Conservation (phyloP, 2,113 vertebrate genomes). For the Petromus typicus region DNA sequence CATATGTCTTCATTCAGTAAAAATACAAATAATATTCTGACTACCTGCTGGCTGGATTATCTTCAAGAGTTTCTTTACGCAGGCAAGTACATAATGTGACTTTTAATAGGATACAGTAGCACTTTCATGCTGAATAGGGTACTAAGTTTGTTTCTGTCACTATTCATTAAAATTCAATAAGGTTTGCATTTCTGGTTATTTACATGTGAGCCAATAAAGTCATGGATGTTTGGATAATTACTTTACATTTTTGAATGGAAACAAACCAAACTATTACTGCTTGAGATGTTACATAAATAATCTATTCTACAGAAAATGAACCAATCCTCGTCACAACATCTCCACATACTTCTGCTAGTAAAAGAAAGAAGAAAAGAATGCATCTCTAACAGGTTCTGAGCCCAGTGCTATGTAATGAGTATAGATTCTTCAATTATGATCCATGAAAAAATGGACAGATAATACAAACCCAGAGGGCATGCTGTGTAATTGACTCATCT, state of each 20-base stretch:
- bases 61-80: slow-evolving; percentile 17
- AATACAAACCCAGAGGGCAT: neutral
- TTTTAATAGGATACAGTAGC: neutral
- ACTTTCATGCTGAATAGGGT: neutral
- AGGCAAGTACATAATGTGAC: neutral
- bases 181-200: neutral
- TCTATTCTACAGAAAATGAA: neutral
- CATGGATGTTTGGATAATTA: neutral
- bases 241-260: neutral
- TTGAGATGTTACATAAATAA: neutral
- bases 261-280: neutral
- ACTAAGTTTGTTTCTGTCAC: slow-evolving; percentile 25
- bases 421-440: neutral
- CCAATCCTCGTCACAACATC: neutral
- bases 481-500: neutral
- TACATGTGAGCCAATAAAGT: neutral
- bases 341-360: neutral
- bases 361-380: neutral
- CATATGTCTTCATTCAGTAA: neutral
- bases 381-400: neutral
- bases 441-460: neutral
- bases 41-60: neutral
- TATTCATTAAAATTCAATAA: slow-evolving; percentile 48
- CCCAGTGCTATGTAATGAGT: neutral
- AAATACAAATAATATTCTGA: slow-evolving; percentile 40